phyloP scores from a whole-genome alignment of 2,888 invertebrate genomes.

The Aporophyla lueneburgensis region DNA sequence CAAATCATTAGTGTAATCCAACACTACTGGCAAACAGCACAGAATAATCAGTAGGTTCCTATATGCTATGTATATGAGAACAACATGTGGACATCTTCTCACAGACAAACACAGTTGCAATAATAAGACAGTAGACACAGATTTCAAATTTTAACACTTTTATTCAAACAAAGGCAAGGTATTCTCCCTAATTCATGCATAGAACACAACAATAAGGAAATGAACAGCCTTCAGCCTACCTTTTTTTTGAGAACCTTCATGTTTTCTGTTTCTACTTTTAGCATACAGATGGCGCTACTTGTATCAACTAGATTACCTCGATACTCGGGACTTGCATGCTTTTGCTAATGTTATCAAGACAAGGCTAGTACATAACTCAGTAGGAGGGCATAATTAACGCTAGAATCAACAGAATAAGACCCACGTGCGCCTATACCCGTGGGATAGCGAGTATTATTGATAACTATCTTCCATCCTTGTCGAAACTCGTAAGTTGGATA shows the following conservation, averaged over 20 bases:
- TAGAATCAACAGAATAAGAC: not conserved
- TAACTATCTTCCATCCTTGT: constrained; percentile 50
- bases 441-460: constrained; percentile 29
- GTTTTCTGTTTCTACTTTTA: constrained; percentile 4
- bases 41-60: not conserved
- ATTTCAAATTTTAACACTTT: no score
- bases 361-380: not conserved
- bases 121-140: not conserved
- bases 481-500: constrained; percentile 40
- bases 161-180: not conserved
- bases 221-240: not conserved
- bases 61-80: not conserved
- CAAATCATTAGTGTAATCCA: constrained; percentile 1
- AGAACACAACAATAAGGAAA: not conserved
- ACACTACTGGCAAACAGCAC: not conserved
- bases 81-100: not conserved
- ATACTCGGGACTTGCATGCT: not conserved
- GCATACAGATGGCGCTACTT: constrained; percentile 54
- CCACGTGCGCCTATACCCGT: constrained; percentile 13
- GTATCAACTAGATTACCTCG: not conserved
- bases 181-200: not conserved
- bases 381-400: constrained; percentile 1
- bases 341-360: not conserved
- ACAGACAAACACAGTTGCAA: not conserved
- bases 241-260: constrained; percentile 25